Conservation (phyloP, 2,797 vertebrate genomes). For the Rhadinocentrus ornatus region DNA sequence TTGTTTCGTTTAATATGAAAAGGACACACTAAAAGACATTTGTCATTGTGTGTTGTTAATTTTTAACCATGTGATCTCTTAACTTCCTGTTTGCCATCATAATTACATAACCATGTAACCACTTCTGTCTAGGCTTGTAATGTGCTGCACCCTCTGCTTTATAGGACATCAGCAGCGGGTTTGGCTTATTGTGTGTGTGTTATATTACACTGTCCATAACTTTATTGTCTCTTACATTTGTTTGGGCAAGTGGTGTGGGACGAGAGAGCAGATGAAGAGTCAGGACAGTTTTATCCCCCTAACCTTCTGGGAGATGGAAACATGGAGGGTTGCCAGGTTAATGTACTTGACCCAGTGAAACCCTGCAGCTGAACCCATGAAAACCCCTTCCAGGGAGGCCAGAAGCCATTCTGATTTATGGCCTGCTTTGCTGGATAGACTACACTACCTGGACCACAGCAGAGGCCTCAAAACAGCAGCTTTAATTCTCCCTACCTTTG, state of each 20-base stretch:
- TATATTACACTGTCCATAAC: conserved; percentile 46
- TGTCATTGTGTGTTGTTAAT: conserved; percentile 5
- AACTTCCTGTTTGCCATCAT: not conserved
- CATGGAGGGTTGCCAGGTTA: conserved; percentile 77
- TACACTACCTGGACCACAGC: conserved; percentile 59
- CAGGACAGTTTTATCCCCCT: conserved; percentile 52
- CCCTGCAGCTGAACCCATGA: conserved; percentile 72
- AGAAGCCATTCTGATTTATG: conserved; percentile 78
- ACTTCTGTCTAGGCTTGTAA: conserved; percentile 12
- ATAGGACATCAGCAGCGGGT: conserved; percentile 29
- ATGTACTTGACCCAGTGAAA: conserved; percentile 83
- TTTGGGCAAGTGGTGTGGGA: conserved; percentile 28
- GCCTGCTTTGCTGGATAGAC: conserved; percentile 61
- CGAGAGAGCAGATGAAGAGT: conserved; percentile 49
- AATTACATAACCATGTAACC: conserved; percentile 29
- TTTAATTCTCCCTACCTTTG: conserved; percentile 35
- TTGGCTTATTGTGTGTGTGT: conserved; percentile 40
- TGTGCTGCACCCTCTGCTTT: conserved; percentile 19
- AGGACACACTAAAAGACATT: not conserved
- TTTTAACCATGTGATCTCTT: not conserved
- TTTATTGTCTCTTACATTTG: conserved; percentile 56
- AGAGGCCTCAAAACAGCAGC: conserved; percentile 56
- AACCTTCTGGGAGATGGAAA: conserved; percentile 51
- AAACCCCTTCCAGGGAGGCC: conserved; percentile 69
- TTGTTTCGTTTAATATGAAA: not conserved